Conservation (phyloP, 2,797 vertebrate genomes). For the Enteromius thamalakanensis region DNA sequence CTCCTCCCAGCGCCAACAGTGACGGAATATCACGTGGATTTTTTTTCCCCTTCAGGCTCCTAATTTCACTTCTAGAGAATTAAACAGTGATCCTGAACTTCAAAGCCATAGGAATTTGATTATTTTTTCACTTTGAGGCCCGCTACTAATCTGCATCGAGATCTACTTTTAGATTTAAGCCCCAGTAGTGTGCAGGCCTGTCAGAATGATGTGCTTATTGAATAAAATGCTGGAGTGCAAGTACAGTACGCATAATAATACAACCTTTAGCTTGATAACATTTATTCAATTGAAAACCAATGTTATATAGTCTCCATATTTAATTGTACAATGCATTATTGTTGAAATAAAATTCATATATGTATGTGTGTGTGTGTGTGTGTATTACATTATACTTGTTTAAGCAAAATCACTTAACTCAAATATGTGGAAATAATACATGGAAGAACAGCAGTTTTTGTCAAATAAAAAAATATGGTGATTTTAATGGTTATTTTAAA, state of each 20-base stretch:
- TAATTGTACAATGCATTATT: not conserved
- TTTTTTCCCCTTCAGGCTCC: constrained; percentile 19
- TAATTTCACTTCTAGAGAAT: constrained; percentile 55
- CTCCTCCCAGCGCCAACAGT: not conserved
- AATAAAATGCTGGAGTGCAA: constrained; percentile 1
- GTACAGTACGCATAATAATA: constrained; percentile 1
- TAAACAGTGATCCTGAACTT: constrained; percentile 65
- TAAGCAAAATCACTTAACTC: no score
- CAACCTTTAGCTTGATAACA: constrained; percentile 8
- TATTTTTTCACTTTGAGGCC: constrained; percentile 73
- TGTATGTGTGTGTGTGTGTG: no score
- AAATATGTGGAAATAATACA: no score
- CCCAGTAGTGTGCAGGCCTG: constrained; percentile 36
- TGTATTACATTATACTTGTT: no score
- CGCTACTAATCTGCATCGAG: constrained; percentile 56
- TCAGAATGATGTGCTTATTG: constrained; percentile 31
- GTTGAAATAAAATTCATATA: no score
- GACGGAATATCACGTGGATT: constrained; percentile 26
- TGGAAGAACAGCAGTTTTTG: no score
- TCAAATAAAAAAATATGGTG: no score
- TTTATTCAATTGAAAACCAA: not conserved
- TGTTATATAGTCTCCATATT: not conserved
- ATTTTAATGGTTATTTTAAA: no score
- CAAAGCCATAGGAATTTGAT: constrained; percentile 71
- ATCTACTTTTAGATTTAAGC: constrained; percentile 62